These are phyloP conservation scores for Andinoacara biseriatus DNA, from an alignment of 2,113 vertebrate species.

Conservation along the genomic window DNA sequence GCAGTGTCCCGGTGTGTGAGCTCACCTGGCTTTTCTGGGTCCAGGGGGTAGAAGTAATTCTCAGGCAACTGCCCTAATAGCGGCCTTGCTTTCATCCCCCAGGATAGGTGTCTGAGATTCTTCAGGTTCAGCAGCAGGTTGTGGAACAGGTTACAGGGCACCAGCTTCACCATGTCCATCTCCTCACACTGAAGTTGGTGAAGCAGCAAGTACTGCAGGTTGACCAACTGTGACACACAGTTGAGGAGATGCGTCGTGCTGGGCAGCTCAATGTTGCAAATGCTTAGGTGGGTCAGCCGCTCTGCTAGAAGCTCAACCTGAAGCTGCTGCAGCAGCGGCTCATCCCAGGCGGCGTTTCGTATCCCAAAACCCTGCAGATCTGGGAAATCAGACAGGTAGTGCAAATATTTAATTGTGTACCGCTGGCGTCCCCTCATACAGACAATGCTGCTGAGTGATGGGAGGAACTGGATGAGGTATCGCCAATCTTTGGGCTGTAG, in stretches of 20 bases:
- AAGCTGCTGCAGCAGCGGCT: constrained; percentile 23
- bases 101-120: constrained; percentile 62
- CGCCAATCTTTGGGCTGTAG: constrained; percentile 68
- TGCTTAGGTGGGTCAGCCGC: constrained; percentile 61
- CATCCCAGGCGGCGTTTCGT: constrained; percentile 57
- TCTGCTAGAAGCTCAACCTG: constrained; percentile 42
- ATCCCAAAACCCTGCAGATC: constrained; percentile 37
- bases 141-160: constrained; percentile 54
- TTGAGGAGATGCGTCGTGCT: constrained; percentile 41
- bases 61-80: constrained; percentile 44
- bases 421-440: constrained; percentile 56
- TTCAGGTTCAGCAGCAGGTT: constrained; percentile 45
- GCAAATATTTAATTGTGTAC: constrained; percentile 60
- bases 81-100: constrained; percentile 68
- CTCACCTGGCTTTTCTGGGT: constrained; percentile 43
- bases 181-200: constrained; percentile 64
- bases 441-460: constrained; percentile 56
- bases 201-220: constrained; percentile 62
- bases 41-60: constrained; percentile 59
- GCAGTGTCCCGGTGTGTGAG: background rate
- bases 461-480: constrained; percentile 60
- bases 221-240: constrained; percentile 31
- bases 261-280: constrained; percentile 62
- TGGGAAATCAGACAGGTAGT: constrained; percentile 44
- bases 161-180: constrained; percentile 51